Base-by-base conservation (phyloP, 1,140 invertebrate genomes). In the Apis mellifera region DNA sequence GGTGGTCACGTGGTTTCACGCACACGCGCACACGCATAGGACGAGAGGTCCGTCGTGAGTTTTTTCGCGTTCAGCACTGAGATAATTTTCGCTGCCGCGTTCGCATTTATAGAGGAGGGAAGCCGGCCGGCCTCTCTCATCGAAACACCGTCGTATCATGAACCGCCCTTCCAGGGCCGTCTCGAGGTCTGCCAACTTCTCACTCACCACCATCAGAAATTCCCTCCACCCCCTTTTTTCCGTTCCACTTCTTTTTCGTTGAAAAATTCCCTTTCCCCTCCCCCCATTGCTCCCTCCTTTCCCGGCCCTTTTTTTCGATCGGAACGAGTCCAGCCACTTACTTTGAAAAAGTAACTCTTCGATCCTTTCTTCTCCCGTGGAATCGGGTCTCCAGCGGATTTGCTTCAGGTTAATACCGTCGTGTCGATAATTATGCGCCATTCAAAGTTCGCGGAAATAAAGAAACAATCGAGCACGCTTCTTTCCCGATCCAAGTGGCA, bases 61-160 rank as follows among this genome's bases (percentile, higher is more conserved):
- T 87, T 87, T 87, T 86, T 84, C 86, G n/a, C 82, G 62, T 78
- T 82, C 70, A 78, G 12, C 66, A 89, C 88, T 89, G 88, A 89
- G 83, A 89, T 57, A 83, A 89, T 89, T 89, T 89, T 89, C 82
- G 87, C 73, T 64, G 59, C 72, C 68, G 85, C 72, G 78, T 87
- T 84, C 74, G 84, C 87, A 89, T 89, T 89, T 89, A 89, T 89
- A 89, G 74, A 52, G n/a, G 69, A 72, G 74, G 65, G 42, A 66
- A 73, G 48, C 59, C 79, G 57, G 5, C 32, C 32, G 32, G 32
- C 66, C 73, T 66, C 83, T 82, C 79, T 73, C 59, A 54, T 73
- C 59, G 54, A 87, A 85, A 83, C 86, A 86, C 1, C 48, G 86
- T 2, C 48, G 73, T 23, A 52, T 64, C 62, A 75, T 78, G 65